Evolutionary conservation across 64 coral and sea anemone genomes (phyloP).

Genomic region (Stichodactyla mertensii): DNA sequence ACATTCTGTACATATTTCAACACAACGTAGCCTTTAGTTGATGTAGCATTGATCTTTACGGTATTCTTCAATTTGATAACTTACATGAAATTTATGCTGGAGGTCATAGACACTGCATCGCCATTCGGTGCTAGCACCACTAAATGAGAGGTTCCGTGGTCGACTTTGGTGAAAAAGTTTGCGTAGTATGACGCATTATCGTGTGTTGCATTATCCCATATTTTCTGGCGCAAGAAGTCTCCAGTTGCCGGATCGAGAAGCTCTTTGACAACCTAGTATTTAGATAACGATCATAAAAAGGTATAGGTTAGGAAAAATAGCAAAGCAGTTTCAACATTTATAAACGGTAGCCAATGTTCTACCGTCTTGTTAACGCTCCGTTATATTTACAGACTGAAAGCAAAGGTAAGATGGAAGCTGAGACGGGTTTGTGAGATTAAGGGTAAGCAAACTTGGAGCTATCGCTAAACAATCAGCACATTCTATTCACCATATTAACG

Average conservation of each 20-base stretch:
- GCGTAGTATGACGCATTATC: slow-evolving; percentile 55
- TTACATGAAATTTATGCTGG: slow-evolving; percentile 56
- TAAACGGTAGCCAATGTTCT: too few species aligned
- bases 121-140: slow-evolving; percentile 55
- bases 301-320: background rate
- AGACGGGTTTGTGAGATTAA: too few species aligned
- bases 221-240: slow-evolving; percentile 35
- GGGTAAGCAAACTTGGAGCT: too few species aligned
- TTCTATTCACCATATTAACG: too few species aligned
- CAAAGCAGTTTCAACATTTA: too few species aligned
- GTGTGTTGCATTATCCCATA: slow-evolving; percentile 50
- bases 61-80: slow-evolving; percentile 1
- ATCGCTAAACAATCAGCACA: too few species aligned
- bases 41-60: background rate
- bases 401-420: too few species aligned
- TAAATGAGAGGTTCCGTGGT: slow-evolving; percentile 66
- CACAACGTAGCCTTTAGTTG: too few species aligned
- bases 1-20: too few species aligned
- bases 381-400: too few species aligned
- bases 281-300: background rate
- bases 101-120: slow-evolving; percentile 74
- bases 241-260: background rate
- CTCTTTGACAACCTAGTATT: background rate
- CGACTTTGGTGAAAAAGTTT: slow-evolving; percentile 39
- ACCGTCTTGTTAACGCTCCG: too few species aligned